phyloP scores from a whole-genome alignment of 1,140 invertebrate species.

The Eulimnadia texana region DNA sequence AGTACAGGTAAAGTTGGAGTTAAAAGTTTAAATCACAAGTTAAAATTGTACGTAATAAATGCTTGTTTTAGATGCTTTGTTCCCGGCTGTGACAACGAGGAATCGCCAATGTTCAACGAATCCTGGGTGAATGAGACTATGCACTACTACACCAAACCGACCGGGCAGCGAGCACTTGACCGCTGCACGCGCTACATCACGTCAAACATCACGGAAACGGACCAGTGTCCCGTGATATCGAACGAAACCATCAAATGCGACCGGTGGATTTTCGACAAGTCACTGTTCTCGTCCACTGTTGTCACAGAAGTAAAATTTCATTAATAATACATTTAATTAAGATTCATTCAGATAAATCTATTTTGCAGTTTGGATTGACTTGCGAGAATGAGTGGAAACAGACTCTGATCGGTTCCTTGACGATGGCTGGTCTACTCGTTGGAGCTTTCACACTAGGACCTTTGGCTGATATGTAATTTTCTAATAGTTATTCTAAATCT shows the following conservation, averaged over 20 bases:
- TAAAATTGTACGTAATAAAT: not conserved
- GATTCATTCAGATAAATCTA: not conserved
- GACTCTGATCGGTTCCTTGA: slow-evolving; percentile 6
- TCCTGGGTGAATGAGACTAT: slow-evolving; percentile 6
- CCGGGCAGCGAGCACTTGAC: not conserved
- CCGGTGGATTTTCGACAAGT: slow-evolving; percentile 13
- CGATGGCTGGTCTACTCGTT: slow-evolving; percentile 9
- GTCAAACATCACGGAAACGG: not conserved
- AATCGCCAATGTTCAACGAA: not conserved
- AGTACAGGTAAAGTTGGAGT: slow-evolving; percentile 10
- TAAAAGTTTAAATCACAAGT: no score
- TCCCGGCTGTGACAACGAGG: slow-evolving; percentile 2
- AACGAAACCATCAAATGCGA: not conserved
- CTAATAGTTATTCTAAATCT: not conserved
- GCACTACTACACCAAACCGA: not conserved
- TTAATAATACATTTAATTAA: not conserved
- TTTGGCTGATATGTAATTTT: slow-evolving; percentile 11
- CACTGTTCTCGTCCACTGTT: slow-evolving; percentile 6
- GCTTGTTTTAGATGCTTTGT: slow-evolving; percentile 8
- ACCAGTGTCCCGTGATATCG: not conserved
- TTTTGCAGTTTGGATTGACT: slow-evolving; percentile 1
- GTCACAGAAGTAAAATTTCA: slow-evolving; percentile 11
- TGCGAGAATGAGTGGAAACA: slow-evolving; percentile 10
- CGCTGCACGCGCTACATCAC: not conserved
- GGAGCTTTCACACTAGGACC: slow-evolving; percentile 3